A percentile compares a stretch with the other conserved stretches of the same genome.
Conservation (phyloP, 2,113 vertebrate species). For the Plestiodon gilberti region DNA sequence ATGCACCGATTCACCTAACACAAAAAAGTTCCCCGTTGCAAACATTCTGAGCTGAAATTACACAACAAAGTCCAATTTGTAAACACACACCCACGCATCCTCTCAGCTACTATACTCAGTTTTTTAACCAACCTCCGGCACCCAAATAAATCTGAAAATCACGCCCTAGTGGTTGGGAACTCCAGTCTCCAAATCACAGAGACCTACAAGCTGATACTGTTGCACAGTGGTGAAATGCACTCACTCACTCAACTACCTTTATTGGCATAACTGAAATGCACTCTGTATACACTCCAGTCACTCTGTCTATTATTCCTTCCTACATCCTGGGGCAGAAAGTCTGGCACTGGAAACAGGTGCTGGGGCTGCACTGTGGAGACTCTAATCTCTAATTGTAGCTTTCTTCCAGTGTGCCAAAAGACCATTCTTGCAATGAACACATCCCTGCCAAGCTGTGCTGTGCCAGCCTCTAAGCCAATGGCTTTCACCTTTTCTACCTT, state of each 20-base stretch:
- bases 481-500: too few relatives aligned
- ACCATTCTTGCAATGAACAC: too few relatives aligned
- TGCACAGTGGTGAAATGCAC: too few relatives aligned
- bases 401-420: too few relatives aligned
- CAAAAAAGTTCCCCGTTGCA: background rate
- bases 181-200: background rate
- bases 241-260: too few relatives aligned
- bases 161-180: background rate
- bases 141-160: background rate
- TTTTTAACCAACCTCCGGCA: background rate
- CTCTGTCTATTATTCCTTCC: background rate
- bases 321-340: background rate
- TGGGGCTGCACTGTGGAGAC: background rate
- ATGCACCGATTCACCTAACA: background rate
- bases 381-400: too few relatives aligned
- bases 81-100: background rate
- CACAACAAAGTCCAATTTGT: too few relatives aligned
- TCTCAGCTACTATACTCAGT: background rate
- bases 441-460: too few relatives aligned
- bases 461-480: too few relatives aligned
- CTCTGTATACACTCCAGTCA: background rate
- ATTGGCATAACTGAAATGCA: too few relatives aligned
- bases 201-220: too few relatives aligned
- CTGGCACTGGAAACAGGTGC: background rate
- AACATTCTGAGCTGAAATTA: background rate